Evolutionary conservation across 2,888 invertebrate genomes (phyloP).

Genomic region (Polyommatus icarus): DNA sequence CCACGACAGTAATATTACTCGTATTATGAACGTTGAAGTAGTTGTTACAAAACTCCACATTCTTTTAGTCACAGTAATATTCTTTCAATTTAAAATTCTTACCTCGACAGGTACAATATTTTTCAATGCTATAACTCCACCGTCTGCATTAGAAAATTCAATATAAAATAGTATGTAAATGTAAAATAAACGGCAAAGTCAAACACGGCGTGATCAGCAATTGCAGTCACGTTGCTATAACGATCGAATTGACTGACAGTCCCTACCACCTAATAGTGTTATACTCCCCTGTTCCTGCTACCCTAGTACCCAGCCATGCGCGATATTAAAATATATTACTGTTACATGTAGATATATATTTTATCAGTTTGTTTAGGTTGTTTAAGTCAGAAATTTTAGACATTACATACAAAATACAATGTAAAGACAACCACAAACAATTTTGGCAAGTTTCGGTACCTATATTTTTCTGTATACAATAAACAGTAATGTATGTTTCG

Average conservation of each 20-base stretch:
- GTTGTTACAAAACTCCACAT: too few species aligned
- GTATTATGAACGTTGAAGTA: too few species aligned
- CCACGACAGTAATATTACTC: too few species aligned
- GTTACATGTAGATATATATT: not conserved
- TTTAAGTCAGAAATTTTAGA: too few species aligned
- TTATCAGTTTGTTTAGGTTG: not conserved
- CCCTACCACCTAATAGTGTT: constrained; percentile 63
- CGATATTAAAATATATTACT: constrained; percentile 30
- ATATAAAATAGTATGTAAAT: constrained; percentile 17
- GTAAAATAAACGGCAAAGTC: constrained; percentile 38
- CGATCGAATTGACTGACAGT: constrained; percentile 70
- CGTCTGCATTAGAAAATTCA: not conserved
- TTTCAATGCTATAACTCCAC: not conserved
- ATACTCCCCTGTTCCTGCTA: constrained; percentile 40
- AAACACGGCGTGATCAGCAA: constrained; percentile 45
- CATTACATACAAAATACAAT: too few species aligned
- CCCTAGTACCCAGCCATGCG: constrained; percentile 19
- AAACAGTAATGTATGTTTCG: too few species aligned
- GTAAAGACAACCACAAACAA: too few species aligned
- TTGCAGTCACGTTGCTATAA: constrained; percentile 72
- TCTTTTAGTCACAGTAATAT: not conserved
- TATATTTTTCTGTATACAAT: too few species aligned
- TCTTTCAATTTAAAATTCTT: not conserved
- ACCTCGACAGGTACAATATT: not conserved
- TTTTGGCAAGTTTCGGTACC: too few species aligned